Conservation (phyloP, 2,888 invertebrate genomes). For the Antheraea yamamai region DNA sequence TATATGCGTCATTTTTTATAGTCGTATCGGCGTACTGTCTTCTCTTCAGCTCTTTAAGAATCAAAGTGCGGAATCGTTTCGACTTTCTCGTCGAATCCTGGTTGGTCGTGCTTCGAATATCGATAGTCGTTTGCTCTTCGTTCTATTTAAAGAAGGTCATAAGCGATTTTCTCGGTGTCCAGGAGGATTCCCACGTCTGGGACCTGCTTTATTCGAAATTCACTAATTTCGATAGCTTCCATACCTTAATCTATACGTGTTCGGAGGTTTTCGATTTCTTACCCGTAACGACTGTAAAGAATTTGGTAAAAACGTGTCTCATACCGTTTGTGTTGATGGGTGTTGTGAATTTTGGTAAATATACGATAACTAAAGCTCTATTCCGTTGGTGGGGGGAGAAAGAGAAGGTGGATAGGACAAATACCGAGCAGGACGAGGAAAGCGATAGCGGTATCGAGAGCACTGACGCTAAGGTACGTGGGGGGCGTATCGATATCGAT, state of each 20-base stretch:
- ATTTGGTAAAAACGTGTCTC: slow-evolving; percentile 79
- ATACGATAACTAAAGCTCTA: slow-evolving; percentile 53
- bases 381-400: slow-evolving; percentile 34
- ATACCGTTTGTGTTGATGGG: slow-evolving; percentile 81
- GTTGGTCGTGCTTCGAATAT: slow-evolving; percentile 52
- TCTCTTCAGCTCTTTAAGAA: slow-evolving; percentile 58
- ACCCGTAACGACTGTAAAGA: slow-evolving; percentile 76
- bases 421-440: slow-evolving; percentile 60
- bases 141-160: slow-evolving; percentile 69
- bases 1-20: slow-evolving; percentile 74
- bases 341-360: slow-evolving; percentile 57
- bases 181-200: slow-evolving; percentile 86
- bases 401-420: slow-evolving; percentile 31
- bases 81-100: slow-evolving; percentile 57
- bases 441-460: slow-evolving; percentile 81
- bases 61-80: slow-evolving; percentile 55
- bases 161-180: slow-evolving; percentile 54
- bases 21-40: slow-evolving; percentile 61
- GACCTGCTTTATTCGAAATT: slow-evolving; percentile 88
- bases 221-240: slow-evolving; percentile 85
- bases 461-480: slow-evolving; percentile 58
- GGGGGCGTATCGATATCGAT: slow-evolving; percentile 28
- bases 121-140: slow-evolving; percentile 44
- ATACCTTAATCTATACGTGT: slow-evolving; percentile 90
- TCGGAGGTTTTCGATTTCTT: slow-evolving; percentile 89